Base-by-base conservation (phyloP, 2,888 invertebrate genomes). In the Parnassius glacialis region DNA sequence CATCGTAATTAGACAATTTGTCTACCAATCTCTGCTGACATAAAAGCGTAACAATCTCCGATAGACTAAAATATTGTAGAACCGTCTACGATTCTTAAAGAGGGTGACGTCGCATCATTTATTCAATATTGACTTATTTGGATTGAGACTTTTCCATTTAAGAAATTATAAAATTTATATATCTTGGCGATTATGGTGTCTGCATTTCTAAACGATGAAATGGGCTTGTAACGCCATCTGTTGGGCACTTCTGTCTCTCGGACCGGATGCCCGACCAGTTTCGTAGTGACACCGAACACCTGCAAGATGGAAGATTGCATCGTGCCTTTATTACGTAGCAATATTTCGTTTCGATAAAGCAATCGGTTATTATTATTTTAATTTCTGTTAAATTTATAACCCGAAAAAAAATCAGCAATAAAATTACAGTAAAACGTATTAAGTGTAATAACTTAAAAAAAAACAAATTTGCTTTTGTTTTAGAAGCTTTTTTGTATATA, bases 251-350 rank as follows among this genome's bases (percentile, higher is more conserved):
- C 68, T 73, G 73, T 74, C 70, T 70, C 76, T 68, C 70, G 68
- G 81, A 82, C 90, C 90, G 90, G 90, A 90, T 90, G 77, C 88
- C 79, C 80, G 83, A 91, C 90, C 90, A 88, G 90, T 91, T 90
- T 85, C 78, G 76, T 79, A 78, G 80, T 78, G 85, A 86, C 84
- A 85, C 79, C 78, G 82, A 82, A 84, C 89, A 90, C 90, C 90
- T 90, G 90, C 90, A 80, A 75, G 74, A 72, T 59, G 59, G 50
- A 51, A 56, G 68, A 63, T 64, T 61, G 67, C 67, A 59, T 59
- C 62, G 62, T 61, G 61, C 64, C 56, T 59, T 64, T 66, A 66
- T 66, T 53, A 62, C 57, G 54, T 34, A 62, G 50, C 62, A 62
- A 48, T 64, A 65, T 64, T 65, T 66, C 61, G 67, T 61, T 67